phyloP scores from a whole-genome alignment of 2,888 invertebrate genomes.

The Pheosia gnoma region DNA sequence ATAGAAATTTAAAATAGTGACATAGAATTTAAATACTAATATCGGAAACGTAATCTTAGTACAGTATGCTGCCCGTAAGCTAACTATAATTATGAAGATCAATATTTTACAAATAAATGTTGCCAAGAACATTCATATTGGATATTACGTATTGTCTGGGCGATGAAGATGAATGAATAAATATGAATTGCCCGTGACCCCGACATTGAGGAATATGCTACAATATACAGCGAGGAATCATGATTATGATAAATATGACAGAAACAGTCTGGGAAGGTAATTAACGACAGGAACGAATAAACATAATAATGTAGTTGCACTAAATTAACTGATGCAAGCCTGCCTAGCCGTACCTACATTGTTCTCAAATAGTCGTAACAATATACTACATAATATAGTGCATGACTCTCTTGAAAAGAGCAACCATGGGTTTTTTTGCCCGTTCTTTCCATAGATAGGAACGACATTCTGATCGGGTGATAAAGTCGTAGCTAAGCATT shows the following conservation, averaged over 20 bases:
- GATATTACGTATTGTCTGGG: background rate
- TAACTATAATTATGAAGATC: constrained; percentile 2
- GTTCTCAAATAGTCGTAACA: no score
- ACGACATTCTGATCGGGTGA: no score
- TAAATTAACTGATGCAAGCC: no score
- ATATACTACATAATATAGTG: no score
- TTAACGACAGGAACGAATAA: background rate
- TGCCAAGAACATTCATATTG: constrained; percentile 8
- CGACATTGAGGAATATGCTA: background rate
- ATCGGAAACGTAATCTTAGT: background rate
- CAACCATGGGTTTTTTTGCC: no score
- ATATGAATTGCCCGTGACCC: background rate
- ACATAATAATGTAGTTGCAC: background rate
- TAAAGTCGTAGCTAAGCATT: no score
- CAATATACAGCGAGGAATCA: no score
- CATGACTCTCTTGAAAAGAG: no score
- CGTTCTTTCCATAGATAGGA: no score
- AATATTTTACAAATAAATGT: constrained; percentile 6
- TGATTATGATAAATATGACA: background rate
- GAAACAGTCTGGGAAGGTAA: background rate
- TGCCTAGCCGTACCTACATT: no score
- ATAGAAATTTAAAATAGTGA: no score
- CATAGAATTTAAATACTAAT: no score
- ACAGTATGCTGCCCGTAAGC: background rate
- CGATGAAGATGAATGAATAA: constrained; percentile 1